Conservation (phyloP, 1,140 invertebrate genomes). For the Neodiprion pinetum region DNA sequence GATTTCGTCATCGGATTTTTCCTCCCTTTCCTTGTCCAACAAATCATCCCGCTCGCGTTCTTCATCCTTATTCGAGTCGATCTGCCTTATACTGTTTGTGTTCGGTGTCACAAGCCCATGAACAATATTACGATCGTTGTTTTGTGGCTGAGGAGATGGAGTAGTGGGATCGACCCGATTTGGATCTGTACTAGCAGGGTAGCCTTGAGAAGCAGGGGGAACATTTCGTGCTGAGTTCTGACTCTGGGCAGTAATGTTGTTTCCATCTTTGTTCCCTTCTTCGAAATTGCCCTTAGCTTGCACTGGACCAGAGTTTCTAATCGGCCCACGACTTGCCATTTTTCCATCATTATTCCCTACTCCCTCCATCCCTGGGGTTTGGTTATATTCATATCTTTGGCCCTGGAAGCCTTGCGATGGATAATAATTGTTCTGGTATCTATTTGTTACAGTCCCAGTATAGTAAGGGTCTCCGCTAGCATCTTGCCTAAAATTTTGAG, state of each 20-base stretch:
- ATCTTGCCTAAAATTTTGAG: conserved; percentile 38
- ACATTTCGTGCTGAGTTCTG: neutral
- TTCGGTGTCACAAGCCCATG: conserved; percentile 18
- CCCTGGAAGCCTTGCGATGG: conserved; percentile 50
- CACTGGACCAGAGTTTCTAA: conserved; percentile 22
- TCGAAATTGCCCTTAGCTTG: conserved; percentile 31
- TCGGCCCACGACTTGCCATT: conserved; percentile 33
- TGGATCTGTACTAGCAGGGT: neutral
- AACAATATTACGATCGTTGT: neutral
- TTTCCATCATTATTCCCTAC: conserved; percentile 30
- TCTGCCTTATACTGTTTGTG: conserved; percentile 42
- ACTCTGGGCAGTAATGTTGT: conserved; percentile 32
- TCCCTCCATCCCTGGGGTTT: conserved; percentile 27
- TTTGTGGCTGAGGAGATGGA: neutral
- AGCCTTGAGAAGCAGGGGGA: neutral
- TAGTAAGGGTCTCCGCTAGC: conserved; percentile 51
- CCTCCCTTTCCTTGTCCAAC: conserved; percentile 66
- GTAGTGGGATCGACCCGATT: neutral
- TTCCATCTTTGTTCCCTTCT: conserved; percentile 39
- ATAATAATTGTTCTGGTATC: conserved; percentile 54
- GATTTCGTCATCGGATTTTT: conserved; percentile 57
- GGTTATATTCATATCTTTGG: conserved; percentile 43
- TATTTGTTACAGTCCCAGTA: conserved; percentile 41
- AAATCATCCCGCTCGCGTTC: conserved; percentile 53
- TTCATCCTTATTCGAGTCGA: conserved; percentile 43